These are phyloP conservation scores for Prunella fulvescens DNA, from an alignment of 2,113 vertebrate genomes.

Conservation along the genomic window DNA sequence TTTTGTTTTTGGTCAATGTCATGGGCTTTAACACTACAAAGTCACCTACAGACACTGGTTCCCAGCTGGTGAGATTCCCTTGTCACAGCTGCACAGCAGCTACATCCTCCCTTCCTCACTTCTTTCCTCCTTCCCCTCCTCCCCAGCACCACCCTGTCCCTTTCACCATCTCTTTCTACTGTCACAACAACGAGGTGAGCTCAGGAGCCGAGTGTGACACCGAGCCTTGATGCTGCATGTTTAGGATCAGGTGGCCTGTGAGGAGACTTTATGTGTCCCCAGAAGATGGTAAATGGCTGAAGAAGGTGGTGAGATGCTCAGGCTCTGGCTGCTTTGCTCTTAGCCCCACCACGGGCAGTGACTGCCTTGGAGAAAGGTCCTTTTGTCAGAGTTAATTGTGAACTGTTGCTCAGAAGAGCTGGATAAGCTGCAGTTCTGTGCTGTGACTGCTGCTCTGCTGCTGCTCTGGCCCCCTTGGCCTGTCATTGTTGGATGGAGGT, in stretches of 20 bases:
- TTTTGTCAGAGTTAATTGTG: neutral
- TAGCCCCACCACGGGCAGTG: neutral
- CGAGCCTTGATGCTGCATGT: accelerated
- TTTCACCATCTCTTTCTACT: neutral
- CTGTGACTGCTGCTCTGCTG: neutral
- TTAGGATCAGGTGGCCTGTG: neutral
- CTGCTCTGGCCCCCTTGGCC: neutral
- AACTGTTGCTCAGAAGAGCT: neutral
- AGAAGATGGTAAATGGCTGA: neutral
- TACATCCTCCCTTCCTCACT: neutral
- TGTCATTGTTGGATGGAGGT: neutral
- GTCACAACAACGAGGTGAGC: neutral
- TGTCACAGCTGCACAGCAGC: neutral
- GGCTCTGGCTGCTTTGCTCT: neutral
- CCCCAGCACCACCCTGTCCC: neutral
- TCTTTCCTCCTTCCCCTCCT: neutral
- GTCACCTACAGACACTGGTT: neutral
- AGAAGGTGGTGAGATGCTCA: neutral
- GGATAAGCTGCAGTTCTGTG: neutral
- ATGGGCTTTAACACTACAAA: neutral
- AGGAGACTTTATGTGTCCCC: neutral
- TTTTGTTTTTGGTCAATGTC: neutral
- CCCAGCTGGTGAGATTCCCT: neutral
- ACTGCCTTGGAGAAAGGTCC: neutral
- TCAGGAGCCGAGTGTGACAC: neutral